phyloP scores from a whole-genome alignment of 2,113 vertebrate genomes.

The Cairina moschata region DNA sequence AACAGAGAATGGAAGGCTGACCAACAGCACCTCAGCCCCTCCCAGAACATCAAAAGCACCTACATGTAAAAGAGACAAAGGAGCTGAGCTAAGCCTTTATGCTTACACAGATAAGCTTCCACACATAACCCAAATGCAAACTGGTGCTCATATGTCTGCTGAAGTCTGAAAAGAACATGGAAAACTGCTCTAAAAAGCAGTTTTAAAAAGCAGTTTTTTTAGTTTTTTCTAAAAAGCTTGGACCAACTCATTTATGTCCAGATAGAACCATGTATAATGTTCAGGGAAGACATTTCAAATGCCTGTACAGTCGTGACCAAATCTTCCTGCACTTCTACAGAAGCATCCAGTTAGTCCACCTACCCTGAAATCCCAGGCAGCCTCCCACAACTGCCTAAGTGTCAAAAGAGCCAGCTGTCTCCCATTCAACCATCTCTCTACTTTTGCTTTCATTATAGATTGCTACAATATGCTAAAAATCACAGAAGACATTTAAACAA shows the following conservation, averaged over 20 bases:
- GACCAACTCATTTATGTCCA: slow-evolving; percentile 15
- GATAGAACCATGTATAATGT: background rate
- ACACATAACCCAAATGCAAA: background rate
- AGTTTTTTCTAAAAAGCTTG: background rate
- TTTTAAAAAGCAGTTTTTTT: too few species aligned
- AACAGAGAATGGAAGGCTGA: background rate
- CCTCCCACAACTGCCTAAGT: slow-evolving; percentile 58
- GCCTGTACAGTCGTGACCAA: slow-evolving; percentile 51
- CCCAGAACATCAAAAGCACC: slow-evolving; percentile 41
- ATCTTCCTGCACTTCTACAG: slow-evolving; percentile 24
- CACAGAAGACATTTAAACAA: background rate
- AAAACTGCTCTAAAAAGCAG: slow-evolving; percentile 3
- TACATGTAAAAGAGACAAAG: background rate
- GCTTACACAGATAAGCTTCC: background rate
- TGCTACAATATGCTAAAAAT: background rate
- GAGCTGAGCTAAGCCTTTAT: slow-evolving; percentile 4
- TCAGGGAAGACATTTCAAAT: slow-evolving; percentile 45
- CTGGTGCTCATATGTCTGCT: background rate
- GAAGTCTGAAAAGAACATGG: background rate
- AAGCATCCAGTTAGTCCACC: slow-evolving; percentile 49
- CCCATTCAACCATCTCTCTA: background rate
- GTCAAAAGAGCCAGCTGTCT: slow-evolving; percentile 64
- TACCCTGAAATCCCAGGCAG: slow-evolving; percentile 36
- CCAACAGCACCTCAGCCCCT: slow-evolving; percentile 14
- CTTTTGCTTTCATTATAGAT: background rate